Base-by-base conservation (phyloP, 2,888 invertebrate genomes). In the Plebejus melissa region DNA sequence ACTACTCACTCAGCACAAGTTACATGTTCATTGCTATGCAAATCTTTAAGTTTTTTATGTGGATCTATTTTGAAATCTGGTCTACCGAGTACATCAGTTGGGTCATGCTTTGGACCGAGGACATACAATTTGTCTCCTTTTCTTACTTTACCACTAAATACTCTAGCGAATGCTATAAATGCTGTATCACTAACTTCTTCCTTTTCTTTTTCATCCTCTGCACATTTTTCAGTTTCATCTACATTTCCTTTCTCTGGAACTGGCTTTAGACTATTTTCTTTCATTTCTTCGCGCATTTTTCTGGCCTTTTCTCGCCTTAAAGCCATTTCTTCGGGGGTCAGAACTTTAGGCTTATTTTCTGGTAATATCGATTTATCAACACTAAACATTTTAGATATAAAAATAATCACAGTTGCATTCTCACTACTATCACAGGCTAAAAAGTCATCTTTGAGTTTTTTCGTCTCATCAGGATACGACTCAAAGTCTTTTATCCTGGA, bases 381-480 rank as follows among this genome's bases (percentile, higher is more conserved):
- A 75, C 97, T 96, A 89, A 97, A 96, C 98, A 99, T 98, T 94
- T 99, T 98, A 0, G 98, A 98, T 82, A 97, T 95, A 94, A 95
- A 97, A 79, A 96, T 96, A 87, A 96, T 96, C 75, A 96, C 90
- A 58, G 97, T 96, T 80, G 94, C 95, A 79, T 95, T 90, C 1
- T 94, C 88, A 78, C 94, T 91, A 77, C 95, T 94, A 87, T 95
- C 95, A 91, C 97, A 98, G 77, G 94, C 94, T 81, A 95, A 86
- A 83, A 96, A 96, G 84, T 95, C 96, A 79, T 95, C 88, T 90
- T 96, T 96, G 3, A 98, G 94, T 77, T 92, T 90, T 87, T 96
- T 95, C 1, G 97, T 97, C 85, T 96, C 95, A 0, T 86, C 83
- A 0, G 96, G 96, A 79, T 97, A 94, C 0, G 95, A 94, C 57